These are phyloP conservation scores for Cladopsammia gracilis DNA, from an alignment of 64 coral and sea anemone genomes.

Conservation along the genomic window DNA sequence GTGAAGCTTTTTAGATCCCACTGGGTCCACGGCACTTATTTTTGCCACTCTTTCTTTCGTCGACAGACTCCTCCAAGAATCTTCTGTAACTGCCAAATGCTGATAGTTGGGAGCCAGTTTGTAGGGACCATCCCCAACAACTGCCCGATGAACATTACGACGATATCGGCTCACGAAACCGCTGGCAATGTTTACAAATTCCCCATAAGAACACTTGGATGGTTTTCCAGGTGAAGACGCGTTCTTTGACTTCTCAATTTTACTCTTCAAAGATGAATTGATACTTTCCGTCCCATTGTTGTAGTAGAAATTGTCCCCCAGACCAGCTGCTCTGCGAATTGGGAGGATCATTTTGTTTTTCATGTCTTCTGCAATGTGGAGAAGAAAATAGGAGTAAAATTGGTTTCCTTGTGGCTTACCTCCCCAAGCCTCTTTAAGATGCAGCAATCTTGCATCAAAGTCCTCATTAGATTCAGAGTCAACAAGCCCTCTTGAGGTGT, in stretches of 20 bases:
- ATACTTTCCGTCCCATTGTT: slow-evolving; percentile 70
- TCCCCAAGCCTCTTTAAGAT: slow-evolving; percentile 34
- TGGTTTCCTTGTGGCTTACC: slow-evolving; percentile 41
- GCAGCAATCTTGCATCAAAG: slow-evolving; percentile 20
- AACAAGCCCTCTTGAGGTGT: slow-evolving; percentile 42
- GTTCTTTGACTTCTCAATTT: slow-evolving; percentile 28
- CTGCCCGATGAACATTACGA: slow-evolving; percentile 20
- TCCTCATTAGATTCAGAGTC: slow-evolving; percentile 50
- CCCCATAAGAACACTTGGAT: slow-evolving; percentile 42
- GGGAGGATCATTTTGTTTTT: slow-evolving; percentile 63
- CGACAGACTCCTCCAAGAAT: slow-evolving; percentile 17
- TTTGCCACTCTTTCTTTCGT: slow-evolving; percentile 8
- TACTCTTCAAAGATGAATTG: slow-evolving; percentile 52
- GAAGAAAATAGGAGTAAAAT: slow-evolving; percentile 38
- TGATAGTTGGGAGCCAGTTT: slow-evolving; percentile 34
- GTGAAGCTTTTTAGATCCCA: background rate
- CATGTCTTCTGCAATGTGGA: slow-evolving; percentile 55
- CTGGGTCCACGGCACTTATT: background rate
- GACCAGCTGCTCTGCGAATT: slow-evolving; percentile 31
- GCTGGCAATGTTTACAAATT: slow-evolving; percentile 3
- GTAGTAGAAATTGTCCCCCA: slow-evolving; percentile 49
- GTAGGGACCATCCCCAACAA: slow-evolving; percentile 49
- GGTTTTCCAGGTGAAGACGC: slow-evolving; percentile 45
- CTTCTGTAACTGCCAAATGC: slow-evolving; percentile 19
- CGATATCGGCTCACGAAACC: slow-evolving; percentile 26